Conservation (phyloP, 2,797 vertebrate species). For the Rhadinocentrus ornatus region DNA sequence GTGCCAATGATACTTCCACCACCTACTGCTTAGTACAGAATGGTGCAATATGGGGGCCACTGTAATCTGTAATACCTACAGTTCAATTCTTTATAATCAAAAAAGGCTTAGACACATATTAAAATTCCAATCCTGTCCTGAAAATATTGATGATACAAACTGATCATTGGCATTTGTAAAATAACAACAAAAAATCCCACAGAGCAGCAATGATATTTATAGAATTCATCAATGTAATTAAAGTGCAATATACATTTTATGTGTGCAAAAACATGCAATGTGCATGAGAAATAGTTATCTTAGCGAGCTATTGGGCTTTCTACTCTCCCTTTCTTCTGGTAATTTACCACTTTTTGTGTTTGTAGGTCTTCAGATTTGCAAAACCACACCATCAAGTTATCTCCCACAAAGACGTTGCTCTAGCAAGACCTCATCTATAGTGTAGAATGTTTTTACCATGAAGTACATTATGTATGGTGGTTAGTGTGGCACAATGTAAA, state of each 20-base stretch:
- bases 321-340: background rate
- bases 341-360: background rate
- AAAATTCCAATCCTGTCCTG: background rate
- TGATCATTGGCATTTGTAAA: background rate
- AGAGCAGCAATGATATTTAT: background rate
- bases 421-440: background rate
- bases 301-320: background rate
- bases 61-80: constrained; percentile 32
- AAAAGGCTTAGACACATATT: background rate
- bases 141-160: background rate
- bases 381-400: background rate
- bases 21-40: constrained; percentile 53
- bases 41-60: constrained; percentile 38
- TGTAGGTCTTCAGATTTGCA: background rate
- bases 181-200: background rate
- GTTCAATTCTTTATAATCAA: constrained; percentile 5
- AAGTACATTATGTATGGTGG: background rate
- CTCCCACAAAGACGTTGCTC: background rate
- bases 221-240: background rate
- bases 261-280: background rate
- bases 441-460: background rate
- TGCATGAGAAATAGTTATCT: background rate
- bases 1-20: constrained; percentile 59
- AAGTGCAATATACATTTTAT: too few species aligned
- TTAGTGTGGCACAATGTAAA: background rate